phyloP scores from a whole-genome alignment of 2,888 invertebrate genomes.

The Zootermopsis nevadensis region DNA sequence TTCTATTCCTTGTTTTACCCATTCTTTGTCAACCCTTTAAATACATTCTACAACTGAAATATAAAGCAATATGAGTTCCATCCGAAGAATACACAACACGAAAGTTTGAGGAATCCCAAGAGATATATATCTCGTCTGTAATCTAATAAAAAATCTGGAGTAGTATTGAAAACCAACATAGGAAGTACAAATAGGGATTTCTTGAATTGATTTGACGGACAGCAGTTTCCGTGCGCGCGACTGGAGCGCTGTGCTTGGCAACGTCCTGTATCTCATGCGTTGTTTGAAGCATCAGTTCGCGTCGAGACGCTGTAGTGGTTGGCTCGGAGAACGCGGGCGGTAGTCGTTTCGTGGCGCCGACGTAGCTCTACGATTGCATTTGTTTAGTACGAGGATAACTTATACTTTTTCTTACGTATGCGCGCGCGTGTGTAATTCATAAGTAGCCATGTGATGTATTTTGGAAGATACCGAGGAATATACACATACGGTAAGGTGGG shows the following conservation, averaged over 20 bases:
- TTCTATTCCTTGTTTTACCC: no score
- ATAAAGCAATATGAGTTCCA: no score
- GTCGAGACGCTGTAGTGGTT: not conserved
- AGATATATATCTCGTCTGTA: not conserved
- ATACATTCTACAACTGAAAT: no score
- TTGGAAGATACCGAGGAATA: not conserved
- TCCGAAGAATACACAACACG: no score
- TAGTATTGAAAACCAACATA: not conserved
- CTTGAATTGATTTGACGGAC: constrained; percentile 7
- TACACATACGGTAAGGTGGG: not conserved
- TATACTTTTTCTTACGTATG: not conserved
- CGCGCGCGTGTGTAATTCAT: not conserved
- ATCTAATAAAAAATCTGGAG: not conserved
- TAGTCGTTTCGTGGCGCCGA: not conserved
- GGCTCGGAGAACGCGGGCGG: not conserved
- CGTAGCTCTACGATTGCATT: not conserved
- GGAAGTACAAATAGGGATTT: not conserved
- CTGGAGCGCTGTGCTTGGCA: not conserved
- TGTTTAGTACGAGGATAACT: not conserved
- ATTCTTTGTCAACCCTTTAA: no score
- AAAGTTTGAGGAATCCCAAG: not conserved
- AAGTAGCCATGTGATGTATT: not conserved
- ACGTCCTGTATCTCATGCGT: not conserved
- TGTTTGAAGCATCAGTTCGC: not conserved
- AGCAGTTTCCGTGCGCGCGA: not conserved